Evolutionary conservation across 2,113 vertebrate species (phyloP).

Genomic region (Psittacara wagleri): DNA sequence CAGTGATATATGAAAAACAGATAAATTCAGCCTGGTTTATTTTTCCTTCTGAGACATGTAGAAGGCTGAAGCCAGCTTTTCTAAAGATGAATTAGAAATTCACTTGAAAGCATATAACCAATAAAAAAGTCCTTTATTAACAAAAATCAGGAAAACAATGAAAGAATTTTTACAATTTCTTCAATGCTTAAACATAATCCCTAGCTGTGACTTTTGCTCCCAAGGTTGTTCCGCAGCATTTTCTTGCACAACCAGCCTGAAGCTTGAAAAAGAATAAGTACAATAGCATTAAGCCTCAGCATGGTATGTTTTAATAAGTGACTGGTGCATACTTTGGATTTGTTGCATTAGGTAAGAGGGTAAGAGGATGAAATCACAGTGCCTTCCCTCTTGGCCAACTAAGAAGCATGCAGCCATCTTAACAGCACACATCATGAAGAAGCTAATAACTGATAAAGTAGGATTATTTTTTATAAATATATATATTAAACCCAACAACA

Average conservation of each 20-base stretch:
- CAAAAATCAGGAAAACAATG: background rate
- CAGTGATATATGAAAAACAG: slow-evolving; percentile 11
- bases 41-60: slow-evolving; percentile 46
- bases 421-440: background rate
- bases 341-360: slow-evolving; percentile 14
- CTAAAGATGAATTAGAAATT: slow-evolving; percentile 50
- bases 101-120: slow-evolving; percentile 4
- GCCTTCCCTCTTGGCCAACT: slow-evolving; percentile 7
- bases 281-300: slow-evolving; percentile 46
- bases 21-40: background rate
- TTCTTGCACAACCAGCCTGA: slow-evolving; percentile 18
- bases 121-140: slow-evolving; percentile 27
- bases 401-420: background rate
- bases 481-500: rapidly evolving
- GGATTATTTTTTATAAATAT: background rate
- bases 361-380: slow-evolving; percentile 33
- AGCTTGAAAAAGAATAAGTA: slow-evolving; percentile 27
- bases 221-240: slow-evolving; percentile 6
- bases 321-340: slow-evolving; percentile 5
- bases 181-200: slow-evolving; percentile 21
- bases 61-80: slow-evolving; percentile 16
- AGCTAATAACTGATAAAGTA: background rate
- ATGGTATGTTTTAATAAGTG: slow-evolving; percentile 15
- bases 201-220: slow-evolving; percentile 42
- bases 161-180: slow-evolving; percentile 31